Evolutionary conservation across 2,888 invertebrate species (phyloP), one percentile per base, ranked within the genome.

Genomic region (Thereva unica): DNA sequence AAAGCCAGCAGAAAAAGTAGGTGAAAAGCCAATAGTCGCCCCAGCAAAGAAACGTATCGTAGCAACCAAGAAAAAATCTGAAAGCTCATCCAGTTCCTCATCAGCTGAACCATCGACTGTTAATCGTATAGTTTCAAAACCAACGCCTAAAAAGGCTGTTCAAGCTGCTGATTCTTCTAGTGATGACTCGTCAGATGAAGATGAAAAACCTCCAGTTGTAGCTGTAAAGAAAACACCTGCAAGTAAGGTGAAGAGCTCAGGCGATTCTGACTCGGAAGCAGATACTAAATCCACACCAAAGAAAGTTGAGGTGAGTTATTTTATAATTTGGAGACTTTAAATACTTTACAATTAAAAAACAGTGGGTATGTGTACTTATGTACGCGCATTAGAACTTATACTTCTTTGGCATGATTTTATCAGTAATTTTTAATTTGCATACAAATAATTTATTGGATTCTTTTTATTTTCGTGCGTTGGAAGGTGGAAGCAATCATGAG

Each of bases 171-270:
- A 73, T 49, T 47, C 71, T 10, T 68, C 71, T 61, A 69, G 71
- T 63, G 72, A 76, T 41, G 75, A 76, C 47, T 74, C 73, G 65
- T 74, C 83, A 1, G 70, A 69, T 7, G 73, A 74, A n/a, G 66
- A 64, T 61, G 69, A 72, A 45, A 71, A 74, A 8, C 73, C 77
- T 34, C 71, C 73, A 0, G 67, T 66, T 9, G 73, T 72, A n/a
- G 69, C 70, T 38, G 66, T 70, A 4, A 70, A 68, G 4, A 72
- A 73, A 59, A 68, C 75, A 53, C 69, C 75, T 41, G 77, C 75
- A 70, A 79, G 80, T 71, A 77, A 78, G 47, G 78, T 78, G 7
- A 78, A 79, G 8, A 81, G 82, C 69, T 81, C 82, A 34, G 82
- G 82, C 59, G 82, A 82, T 71, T 80, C 80, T 38, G 80, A 77